Evolutionary conservation across 2,113 vertebrate genomes (phyloP).

Genomic region (Pterophyllum scalare): DNA sequence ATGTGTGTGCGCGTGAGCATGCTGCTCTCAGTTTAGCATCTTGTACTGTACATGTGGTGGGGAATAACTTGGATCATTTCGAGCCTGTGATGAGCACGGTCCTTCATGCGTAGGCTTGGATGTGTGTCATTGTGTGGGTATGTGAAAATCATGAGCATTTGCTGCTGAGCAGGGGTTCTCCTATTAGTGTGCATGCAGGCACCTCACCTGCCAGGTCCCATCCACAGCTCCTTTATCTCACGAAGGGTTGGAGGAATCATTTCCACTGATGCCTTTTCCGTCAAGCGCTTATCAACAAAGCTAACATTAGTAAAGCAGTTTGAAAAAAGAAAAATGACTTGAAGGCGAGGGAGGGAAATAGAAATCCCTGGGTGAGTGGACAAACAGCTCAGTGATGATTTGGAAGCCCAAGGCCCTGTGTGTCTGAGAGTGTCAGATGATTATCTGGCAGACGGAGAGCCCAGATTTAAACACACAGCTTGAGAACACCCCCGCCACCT

Average conservation of each 20-base stretch:
- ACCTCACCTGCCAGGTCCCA: conserved; percentile 61
- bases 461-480: conserved; percentile 51
- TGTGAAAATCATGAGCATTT: conserved; percentile 37
- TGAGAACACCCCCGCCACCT: conserved; percentile 41
- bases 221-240: conserved; percentile 65
- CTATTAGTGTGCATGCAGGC: conserved; percentile 64
- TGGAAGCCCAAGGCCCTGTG: conserved; percentile 35
- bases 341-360: conserved; percentile 34
- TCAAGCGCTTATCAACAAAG: conserved; percentile 67
- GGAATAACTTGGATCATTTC: conserved; percentile 28
- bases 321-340: conserved; percentile 40
- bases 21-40: conserved; percentile 44
- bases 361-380: conserved; percentile 52
- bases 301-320: conserved; percentile 72
- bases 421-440: conserved; percentile 64
- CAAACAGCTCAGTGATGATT: conserved; percentile 39
- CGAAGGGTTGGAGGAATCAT: conserved; percentile 52
- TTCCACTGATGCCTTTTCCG: conserved; percentile 65
- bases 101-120: conserved; percentile 4
- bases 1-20: conserved; percentile 31
- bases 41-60: conserved; percentile 18
- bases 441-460: conserved; percentile 65
- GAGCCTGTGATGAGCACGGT: conserved; percentile 10
- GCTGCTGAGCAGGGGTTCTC: conserved; percentile 16
- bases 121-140: conserved; percentile 1